Percentiles rank a stretch among this genome's conserved stretches.
Evolutionary conservation across 2,888 invertebrate species (phyloP).

Genomic region (Rhamnusium bicolor): DNA sequence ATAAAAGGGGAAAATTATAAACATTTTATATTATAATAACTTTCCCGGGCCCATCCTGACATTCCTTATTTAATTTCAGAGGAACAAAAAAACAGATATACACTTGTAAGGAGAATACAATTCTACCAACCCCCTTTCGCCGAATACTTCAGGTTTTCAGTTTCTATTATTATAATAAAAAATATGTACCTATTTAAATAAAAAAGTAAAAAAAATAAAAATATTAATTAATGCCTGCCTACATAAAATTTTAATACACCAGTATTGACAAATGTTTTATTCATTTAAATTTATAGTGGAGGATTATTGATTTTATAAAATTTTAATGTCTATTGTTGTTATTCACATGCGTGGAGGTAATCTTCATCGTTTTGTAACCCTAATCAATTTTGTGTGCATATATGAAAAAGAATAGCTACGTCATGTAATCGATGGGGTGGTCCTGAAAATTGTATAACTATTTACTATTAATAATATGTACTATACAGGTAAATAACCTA

Average conservation of each 20-base stretch:
- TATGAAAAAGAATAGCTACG: slow-evolving; percentile 15
- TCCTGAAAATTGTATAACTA: background rate
- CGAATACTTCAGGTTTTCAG: too few relatives aligned
- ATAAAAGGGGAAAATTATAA: too few relatives aligned
- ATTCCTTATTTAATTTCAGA: too few relatives aligned
- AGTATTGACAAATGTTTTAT: slow-evolving; percentile 19
- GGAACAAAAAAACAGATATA: too few relatives aligned
- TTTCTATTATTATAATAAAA: too few relatives aligned
- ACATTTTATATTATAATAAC: too few relatives aligned
- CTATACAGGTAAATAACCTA: background rate
- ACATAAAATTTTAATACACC: slow-evolving; percentile 15
- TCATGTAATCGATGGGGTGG: slow-evolving; percentile 32
- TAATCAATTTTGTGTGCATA: slow-evolving; percentile 26
- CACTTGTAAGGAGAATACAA: too few relatives aligned
- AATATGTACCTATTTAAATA: too few relatives aligned
- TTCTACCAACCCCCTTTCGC: too few relatives aligned
- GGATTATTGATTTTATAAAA: slow-evolving; percentile 33
- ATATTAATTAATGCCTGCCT: background rate
- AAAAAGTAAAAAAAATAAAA: background rate
- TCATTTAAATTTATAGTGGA: slow-evolving; percentile 15
- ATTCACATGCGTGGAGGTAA: slow-evolving; percentile 34
- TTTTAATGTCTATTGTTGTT: slow-evolving; percentile 35
- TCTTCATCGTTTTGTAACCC: slow-evolving; percentile 15
- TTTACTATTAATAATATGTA: background rate
- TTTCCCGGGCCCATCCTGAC: too few relatives aligned